These are phyloP conservation scores for Ochropleura plecta DNA, from an alignment of 2,888 invertebrate genomes.

Conservation along the genomic window DNA sequence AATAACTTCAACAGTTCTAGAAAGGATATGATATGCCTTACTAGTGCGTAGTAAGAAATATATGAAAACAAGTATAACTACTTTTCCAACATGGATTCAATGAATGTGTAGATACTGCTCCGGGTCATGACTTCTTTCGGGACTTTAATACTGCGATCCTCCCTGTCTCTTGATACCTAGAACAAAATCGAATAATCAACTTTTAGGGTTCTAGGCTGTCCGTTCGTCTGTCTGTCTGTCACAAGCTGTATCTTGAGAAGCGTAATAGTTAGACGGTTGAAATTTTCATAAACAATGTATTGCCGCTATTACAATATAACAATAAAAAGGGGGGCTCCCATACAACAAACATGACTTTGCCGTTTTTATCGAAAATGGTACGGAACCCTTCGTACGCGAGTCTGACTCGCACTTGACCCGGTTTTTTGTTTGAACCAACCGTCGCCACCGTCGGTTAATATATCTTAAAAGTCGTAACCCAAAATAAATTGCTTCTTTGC, in stretches of 20 bases:
- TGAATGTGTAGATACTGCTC: conserved; percentile 63
- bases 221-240: no score
- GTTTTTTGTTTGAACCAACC: background rate
- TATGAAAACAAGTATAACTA: conserved; percentile 41
- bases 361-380: no score
- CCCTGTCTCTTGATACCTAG: conserved; percentile 74
- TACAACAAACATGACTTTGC: no score
- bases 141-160: conserved; percentile 45
- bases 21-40: background rate
- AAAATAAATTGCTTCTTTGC: background rate
- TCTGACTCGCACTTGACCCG: no score
- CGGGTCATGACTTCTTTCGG: conserved; percentile 66
- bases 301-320: no score
- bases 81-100: conserved; percentile 70
- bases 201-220: background rate
- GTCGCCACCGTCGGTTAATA: background rate
- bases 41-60: background rate
- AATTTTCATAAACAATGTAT: no score
- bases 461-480: no score
- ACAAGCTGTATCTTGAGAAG: no score
- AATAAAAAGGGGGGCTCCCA: no score
- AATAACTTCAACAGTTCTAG: background rate
- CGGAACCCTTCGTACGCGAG: no score
- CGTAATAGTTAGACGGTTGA: no score
- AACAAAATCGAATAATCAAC: conserved; percentile 45